Evolutionary conservation across 1,140 invertebrate genomes (phyloP).

Genomic region (Macrosteles quadrilineatus): DNA sequence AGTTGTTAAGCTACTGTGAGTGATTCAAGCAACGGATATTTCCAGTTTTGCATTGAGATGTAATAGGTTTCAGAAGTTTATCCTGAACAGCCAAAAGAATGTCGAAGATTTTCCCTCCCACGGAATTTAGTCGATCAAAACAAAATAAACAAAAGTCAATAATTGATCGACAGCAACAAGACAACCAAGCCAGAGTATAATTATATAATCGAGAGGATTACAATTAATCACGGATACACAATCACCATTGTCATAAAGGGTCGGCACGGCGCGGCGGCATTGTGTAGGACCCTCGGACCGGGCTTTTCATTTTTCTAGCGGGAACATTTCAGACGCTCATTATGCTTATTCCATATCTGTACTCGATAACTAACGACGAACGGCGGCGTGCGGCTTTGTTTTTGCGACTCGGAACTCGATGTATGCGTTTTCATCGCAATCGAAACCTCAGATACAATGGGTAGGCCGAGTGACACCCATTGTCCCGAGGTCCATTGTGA

Average conservation of each 20-base stretch:
- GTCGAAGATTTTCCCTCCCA: conserved; percentile 4
- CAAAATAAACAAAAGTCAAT: conserved; percentile 5
- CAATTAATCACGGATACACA: conserved; percentile 24
- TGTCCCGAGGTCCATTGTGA: conserved; percentile 10
- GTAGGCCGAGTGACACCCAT: conserved; percentile 12
- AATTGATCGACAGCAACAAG: conserved; percentile 21
- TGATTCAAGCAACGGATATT: no score
- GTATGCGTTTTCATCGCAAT: conserved; percentile 28
- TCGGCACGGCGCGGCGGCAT: background rate
- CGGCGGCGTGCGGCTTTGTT: background rate
- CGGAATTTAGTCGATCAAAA: no score
- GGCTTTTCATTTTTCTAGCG: conserved; percentile 26
- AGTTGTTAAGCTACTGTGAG: no score
- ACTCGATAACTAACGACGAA: conserved; percentile 12
- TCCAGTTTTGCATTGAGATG: no score
- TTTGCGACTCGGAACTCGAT: background rate
- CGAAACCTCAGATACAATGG: conserved; percentile 23
- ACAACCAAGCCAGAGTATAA: background rate
- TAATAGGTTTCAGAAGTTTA: no score
- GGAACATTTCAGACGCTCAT: conserved; percentile 3
- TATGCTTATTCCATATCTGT: conserved; percentile 25
- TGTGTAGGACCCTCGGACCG: background rate
- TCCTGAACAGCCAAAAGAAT: no score
- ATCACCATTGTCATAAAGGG: conserved; percentile 23
- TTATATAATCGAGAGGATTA: conserved; percentile 20